phyloP scores from a whole-genome alignment of 2,888 invertebrate genomes.

The Orthosia gothica region DNA sequence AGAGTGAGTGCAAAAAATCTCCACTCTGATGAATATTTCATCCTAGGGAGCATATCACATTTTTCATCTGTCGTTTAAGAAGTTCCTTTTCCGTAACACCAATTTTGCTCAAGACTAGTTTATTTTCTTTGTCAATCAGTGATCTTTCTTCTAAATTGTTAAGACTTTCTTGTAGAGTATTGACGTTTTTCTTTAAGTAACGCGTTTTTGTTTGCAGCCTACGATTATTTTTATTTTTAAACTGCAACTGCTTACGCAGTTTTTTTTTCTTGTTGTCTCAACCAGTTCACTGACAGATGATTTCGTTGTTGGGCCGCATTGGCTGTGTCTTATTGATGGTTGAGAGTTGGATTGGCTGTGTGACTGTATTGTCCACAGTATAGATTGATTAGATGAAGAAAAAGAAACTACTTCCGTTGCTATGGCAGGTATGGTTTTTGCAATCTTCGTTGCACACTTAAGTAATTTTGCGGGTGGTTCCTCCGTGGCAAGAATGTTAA shows the following conservation, averaged over 20 bases:
- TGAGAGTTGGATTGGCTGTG: background rate
- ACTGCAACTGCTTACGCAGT: background rate
- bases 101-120: background rate
- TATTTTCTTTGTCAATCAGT: background rate
- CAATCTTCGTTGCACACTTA: background rate
- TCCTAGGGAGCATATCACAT: background rate
- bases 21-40: background rate
- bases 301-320: background rate
- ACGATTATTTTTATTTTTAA: constrained; percentile 2
- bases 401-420: background rate
- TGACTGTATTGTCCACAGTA: background rate
- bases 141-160: background rate
- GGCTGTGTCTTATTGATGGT: background rate
- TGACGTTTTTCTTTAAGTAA: constrained; percentile 5
- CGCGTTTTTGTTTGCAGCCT: constrained; percentile 1
- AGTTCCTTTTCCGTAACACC: background rate
- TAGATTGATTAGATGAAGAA: background rate
- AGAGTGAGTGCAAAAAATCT: background rate
- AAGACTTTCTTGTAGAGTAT: background rate
- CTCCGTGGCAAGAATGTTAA: background rate
- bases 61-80: constrained; percentile 3
- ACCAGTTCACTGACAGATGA: background rate
- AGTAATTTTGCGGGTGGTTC: background rate
- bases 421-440: background rate
- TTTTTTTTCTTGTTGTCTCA: constrained; percentile 7